phyloP scores from a whole-genome alignment of 2,888 invertebrate genomes.

The Patella pellucida region DNA sequence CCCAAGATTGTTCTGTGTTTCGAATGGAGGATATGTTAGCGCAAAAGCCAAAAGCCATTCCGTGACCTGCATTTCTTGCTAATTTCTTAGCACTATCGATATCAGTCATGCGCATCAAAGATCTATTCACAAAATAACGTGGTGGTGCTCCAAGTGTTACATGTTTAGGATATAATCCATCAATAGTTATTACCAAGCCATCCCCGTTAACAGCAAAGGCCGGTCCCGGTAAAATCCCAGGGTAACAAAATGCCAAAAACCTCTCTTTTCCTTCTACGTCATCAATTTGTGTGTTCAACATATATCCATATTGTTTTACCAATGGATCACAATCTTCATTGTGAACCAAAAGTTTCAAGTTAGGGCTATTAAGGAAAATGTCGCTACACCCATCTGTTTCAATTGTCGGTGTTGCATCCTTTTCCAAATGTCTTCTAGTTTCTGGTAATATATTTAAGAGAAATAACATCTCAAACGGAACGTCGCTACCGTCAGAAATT shows the following conservation, averaged over 20 bases:
- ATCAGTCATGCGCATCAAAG: slow-evolving; percentile 12
- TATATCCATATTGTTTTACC: slow-evolving; percentile 17
- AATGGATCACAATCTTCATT: slow-evolving; percentile 25
- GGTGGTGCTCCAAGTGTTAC: background rate
- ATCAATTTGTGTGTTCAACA: slow-evolving; percentile 18
- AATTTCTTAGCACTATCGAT: slow-evolving; percentile 5
- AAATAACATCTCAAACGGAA: slow-evolving; percentile 27
- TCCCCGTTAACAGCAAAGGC: slow-evolving; percentile 12
- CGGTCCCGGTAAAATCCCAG: slow-evolving; percentile 16
- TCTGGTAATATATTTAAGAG: slow-evolving; percentile 20
- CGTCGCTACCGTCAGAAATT: slow-evolving; percentile 20
- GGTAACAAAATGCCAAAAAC: slow-evolving; percentile 20
- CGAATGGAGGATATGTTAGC: slow-evolving; percentile 12
- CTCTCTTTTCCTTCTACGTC: slow-evolving; percentile 18
- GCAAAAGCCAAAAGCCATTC: slow-evolving; percentile 1
- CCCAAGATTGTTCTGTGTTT: background rate
- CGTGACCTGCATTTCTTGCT: slow-evolving; percentile 14
- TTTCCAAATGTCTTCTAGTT: slow-evolving; percentile 2
- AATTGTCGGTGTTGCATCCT: background rate
- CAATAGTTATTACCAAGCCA: slow-evolving; percentile 8
- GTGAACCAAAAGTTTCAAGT: slow-evolving; percentile 24
- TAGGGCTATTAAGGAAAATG: slow-evolving; percentile 23
- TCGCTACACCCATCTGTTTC: slow-evolving; percentile 23
- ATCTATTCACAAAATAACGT: slow-evolving; percentile 13
- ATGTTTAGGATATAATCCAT: background rate